These are phyloP conservation scores for Griposia aprilina DNA, from an alignment of 2,888 invertebrate genomes.

Conservation along the genomic window DNA sequence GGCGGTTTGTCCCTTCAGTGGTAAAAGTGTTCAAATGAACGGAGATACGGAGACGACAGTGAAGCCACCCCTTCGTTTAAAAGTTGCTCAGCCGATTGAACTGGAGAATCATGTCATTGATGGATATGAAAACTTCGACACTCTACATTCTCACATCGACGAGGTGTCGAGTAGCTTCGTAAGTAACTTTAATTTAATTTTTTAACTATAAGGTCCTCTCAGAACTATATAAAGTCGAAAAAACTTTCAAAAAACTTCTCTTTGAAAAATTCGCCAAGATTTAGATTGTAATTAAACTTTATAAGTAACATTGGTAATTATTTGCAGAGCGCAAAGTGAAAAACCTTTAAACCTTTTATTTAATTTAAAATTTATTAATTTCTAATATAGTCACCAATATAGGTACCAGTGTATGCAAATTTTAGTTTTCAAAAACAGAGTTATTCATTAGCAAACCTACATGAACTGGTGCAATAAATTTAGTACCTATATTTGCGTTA, in stretches of 20 bases:
- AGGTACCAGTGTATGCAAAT: background rate
- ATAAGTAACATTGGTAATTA: background rate
- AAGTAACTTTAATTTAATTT: slow-evolving; percentile 69
- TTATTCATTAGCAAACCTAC: background rate
- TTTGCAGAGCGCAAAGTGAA: background rate
- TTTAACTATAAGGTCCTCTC: background rate
- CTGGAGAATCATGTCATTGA: slow-evolving; percentile 79
- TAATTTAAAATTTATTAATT: background rate
- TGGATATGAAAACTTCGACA: slow-evolving; percentile 79
- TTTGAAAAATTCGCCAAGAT: background rate
- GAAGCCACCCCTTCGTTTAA: slow-evolving; percentile 81
- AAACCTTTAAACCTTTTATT: background rate
- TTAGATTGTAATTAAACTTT: background rate
- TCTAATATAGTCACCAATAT: too few relatives aligned
- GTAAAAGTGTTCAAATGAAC: slow-evolving; percentile 77
- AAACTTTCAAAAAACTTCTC: background rate
- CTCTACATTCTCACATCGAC: slow-evolving; percentile 79
- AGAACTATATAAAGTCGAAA: background rate
- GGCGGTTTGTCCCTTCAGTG: slow-evolving; percentile 79
- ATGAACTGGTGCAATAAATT: background rate
- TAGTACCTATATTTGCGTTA: background rate
- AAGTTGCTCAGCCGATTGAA: slow-evolving; percentile 84
- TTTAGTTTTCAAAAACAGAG: background rate
- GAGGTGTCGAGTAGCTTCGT: slow-evolving; percentile 78
- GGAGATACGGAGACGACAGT: slow-evolving; percentile 70